phyloP scores from a whole-genome alignment of 30 jellyfish, hydroid and myxozoan species.

The Pseudorhiza aurosa region DNA sequence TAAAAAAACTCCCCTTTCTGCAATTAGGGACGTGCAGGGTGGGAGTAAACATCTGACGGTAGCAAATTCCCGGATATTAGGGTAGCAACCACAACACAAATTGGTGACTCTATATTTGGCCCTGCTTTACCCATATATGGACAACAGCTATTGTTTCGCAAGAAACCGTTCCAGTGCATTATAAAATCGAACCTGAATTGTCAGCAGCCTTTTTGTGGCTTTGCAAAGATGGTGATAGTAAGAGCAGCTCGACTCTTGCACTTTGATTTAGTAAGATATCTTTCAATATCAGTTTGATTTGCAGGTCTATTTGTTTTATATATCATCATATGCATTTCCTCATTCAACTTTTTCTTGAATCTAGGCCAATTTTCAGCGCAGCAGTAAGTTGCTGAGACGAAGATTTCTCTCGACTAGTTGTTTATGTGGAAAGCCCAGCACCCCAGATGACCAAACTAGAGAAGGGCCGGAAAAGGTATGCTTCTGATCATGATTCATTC shows the following conservation, averaged over 20 bases:
- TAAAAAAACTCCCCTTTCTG: too few relatives aligned
- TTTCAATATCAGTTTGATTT: not conserved
- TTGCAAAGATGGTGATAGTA: not conserved
- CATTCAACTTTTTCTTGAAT: not conserved
- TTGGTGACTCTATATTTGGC: not conserved
- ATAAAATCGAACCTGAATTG: not conserved
- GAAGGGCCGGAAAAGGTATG: slow-evolving; percentile 80
- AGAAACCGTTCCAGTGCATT: not conserved
- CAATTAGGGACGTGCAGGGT: too few relatives aligned
- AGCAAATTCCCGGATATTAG: too few relatives aligned
- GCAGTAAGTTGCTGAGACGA: not conserved
- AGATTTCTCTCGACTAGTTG: slow-evolving; percentile 50
- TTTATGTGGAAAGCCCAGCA: slow-evolving; percentile 50
- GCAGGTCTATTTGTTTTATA: not conserved
- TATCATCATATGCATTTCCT: not conserved
- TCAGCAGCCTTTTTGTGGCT: not conserved
- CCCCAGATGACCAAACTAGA: slow-evolving; percentile 37
- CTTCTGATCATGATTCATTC: too few relatives aligned
- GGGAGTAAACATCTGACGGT: too few relatives aligned
- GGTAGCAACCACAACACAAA: too few relatives aligned
- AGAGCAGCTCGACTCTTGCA: not conserved
- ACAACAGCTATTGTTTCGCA: not conserved
- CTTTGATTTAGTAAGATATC: not conserved
- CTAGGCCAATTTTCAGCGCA: slow-evolving; percentile 35
- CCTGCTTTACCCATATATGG: not conserved